phyloP scores from a whole-genome alignment of 2,113 vertebrate species.

The Phylloscopus whistleri region DNA sequence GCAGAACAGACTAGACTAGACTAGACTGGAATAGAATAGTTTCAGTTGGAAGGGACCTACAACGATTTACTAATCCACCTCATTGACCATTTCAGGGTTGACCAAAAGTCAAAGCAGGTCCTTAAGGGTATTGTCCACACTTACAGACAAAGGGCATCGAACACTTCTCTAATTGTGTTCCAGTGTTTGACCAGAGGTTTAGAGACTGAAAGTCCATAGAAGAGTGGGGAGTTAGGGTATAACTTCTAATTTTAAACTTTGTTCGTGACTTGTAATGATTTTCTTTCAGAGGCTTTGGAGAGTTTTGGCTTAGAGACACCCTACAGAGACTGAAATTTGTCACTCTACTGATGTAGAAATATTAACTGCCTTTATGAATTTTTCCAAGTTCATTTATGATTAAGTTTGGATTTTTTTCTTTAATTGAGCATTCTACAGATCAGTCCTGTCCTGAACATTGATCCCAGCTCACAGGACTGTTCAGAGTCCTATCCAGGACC shows the following conservation, averaged over 20 bases:
- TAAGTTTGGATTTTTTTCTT: not conserved
- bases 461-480: not conserved
- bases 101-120: not conserved
- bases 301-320: not conserved
- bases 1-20: not conserved
- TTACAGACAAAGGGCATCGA: fast-evolving
- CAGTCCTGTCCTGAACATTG: not conserved
- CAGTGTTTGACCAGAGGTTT: not conserved
- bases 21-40: not conserved
- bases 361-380: not conserved
- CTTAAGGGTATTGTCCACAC: not conserved
- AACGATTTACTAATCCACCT: fast-evolving
- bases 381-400: not conserved
- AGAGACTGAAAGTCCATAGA: not conserved
- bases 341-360: not conserved
- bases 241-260: not conserved
- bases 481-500: not conserved
- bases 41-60: not conserved
- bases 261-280: not conserved
- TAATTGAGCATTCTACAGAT: not conserved
- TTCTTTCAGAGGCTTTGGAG: not conserved
- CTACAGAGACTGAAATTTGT: not conserved
- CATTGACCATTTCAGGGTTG: not conserved
- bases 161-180: not conserved
- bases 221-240: not conserved